Base-by-base conservation (phyloP, 2,797 vertebrate genomes). In the Protosalanx chinensis region DNA sequence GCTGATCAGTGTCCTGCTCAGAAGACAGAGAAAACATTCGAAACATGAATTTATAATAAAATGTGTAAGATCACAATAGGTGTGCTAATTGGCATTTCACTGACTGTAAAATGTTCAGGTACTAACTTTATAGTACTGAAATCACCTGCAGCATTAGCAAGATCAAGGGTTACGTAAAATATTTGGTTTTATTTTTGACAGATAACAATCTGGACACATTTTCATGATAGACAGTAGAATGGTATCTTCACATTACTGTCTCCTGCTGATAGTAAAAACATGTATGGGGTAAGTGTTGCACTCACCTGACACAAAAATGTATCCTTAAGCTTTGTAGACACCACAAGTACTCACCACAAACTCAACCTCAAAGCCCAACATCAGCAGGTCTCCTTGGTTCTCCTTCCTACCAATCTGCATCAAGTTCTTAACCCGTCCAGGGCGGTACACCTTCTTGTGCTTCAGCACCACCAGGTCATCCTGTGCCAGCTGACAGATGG, bases 361-460 rank as follows among this genome's bases (percentile, higher is more conserved):
- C 37, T 93, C 89, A 82, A 94, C 88, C 71, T 94, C 89, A 59
- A 94, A 93, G 72, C 86, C 91, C 0, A 93, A 80, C 90, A 93
- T 89, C 61, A 83, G 84, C 68, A 93, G 85, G 65, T 91, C 88
- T 0, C 88, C 90, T 37, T 84, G 86, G n/a, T 60, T 76, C 56
- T 91, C 89, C 61, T 89, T 91, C 76, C 72, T 91, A 16, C 87
- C 90, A 1, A 91, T 82, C 27, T 87, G 87, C 84, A 93, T 90
- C 69, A 93, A 86, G 81, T 92, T 93, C 72, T 85, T 91, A 53
- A 92, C 91, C 84, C 92, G 68, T 1, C 84, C 93, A 0, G 90
- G 88, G 29, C 87, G 68, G 51, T 87, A 83, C 20, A 79, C 90
- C 70, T 83, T 91, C 78, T 85, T 91, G 86, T 87, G 75, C 71